Conservation (phyloP, 2,797 vertebrate genomes). For the Lindbergichthys nudifrons region DNA sequence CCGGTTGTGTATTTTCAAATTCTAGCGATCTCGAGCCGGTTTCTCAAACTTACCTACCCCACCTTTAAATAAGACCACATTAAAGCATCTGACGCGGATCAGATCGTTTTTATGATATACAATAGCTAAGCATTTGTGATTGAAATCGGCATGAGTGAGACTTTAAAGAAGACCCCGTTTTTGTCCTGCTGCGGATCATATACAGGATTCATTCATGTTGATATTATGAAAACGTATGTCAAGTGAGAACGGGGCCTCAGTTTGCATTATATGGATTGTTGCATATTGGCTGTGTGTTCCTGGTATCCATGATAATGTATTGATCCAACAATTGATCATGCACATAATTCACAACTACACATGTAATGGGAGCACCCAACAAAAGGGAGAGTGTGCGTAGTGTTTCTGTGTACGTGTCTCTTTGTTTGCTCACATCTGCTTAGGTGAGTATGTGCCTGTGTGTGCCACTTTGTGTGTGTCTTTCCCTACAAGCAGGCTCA, state of each 20-base stretch:
- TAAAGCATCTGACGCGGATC: not conserved
- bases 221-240: not conserved
- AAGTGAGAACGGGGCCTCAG: not conserved
- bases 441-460: slow-evolving; percentile 6
- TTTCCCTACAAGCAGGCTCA: slow-evolving; percentile 68
- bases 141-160: not conserved
- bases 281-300: slow-evolving; percentile 1
- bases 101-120: no score
- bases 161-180: not conserved
- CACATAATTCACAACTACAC: slow-evolving; percentile 24
- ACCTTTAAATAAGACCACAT: slow-evolving; percentile 1
- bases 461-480: slow-evolving; percentile 59
- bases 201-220: not conserved
- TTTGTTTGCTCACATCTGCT: slow-evolving; percentile 29
- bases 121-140: no score
- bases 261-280: not conserved
- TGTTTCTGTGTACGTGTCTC: not conserved
- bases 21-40: no score
- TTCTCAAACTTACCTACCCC: no score
- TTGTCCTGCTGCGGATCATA: not conserved
- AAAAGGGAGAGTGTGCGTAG: slow-evolving; percentile 19
- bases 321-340: slow-evolving; percentile 34
- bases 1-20: no score
- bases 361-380: slow-evolving; percentile 29
- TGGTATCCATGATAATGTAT: slow-evolving; percentile 10